Evolutionary conservation across 2,113 vertebrate species (phyloP), one percentile per base, ranked within the genome.

Genomic region (Vanacampus margaritifer): DNA sequence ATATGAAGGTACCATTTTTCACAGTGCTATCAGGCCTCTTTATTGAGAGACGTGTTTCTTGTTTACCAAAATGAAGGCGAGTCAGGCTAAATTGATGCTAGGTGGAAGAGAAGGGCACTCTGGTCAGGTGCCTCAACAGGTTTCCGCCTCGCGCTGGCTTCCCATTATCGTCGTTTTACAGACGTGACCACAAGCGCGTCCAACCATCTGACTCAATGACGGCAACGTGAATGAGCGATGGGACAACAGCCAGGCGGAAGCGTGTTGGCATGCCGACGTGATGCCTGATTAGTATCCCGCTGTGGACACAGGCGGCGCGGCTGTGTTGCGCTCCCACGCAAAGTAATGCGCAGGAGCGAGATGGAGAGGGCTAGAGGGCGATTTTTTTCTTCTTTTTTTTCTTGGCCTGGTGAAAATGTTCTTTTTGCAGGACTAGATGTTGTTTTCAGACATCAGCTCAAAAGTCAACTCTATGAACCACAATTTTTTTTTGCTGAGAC

Each of bases 271-370:
- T 45, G 69, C 39, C 60, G 35, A 61, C 37, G n/a, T 61, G 36
- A 76, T 53, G 66, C 77, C 73, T 79, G 77, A 84, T 84, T 80
- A 80, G 63, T 23, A 48, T 66, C 81, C 79, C 67, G 79, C 71
- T 82, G 80, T 62, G 79, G 72, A 72, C 61, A 21, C 75, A 26
- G 69, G 63, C 66, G 78, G 71, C 64, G 67, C 58, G 65, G 57
- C 37, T 73, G 76, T 36, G 19, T 62, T 13, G 60, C 65, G 21
- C 48, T 74, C 75, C 68, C 2, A 63, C 73, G 63, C 61, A 43
- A 39, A 79, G 56, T 8, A 53, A 56, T 57, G 53, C n/a, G 26
- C 13, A 37, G 21, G 62, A 71, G 36, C 45, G 64, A 32, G 19
- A 56, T 64, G 69, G 58, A 41, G 71, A 58, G 0, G n/a, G 60